Base-by-base conservation (phyloP, 64 coral and sea anemone genomes). In the Pocillopora verrucosa region DNA sequence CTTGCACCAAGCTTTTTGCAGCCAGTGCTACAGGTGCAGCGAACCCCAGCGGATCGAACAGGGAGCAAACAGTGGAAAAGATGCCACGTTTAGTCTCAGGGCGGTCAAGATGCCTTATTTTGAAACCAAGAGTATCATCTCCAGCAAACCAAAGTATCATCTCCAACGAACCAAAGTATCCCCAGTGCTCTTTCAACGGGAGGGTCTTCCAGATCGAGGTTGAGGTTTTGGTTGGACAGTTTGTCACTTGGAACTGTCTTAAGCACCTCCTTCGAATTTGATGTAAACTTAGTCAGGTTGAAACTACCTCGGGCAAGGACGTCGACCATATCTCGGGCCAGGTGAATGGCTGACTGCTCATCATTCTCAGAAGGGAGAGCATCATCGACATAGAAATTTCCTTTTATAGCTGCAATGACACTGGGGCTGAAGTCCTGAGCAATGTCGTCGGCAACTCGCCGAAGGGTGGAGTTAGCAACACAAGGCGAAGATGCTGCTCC, bases 351-450 rank as follows among this genome's bases (percentile, higher is more conserved):
- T 64, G 61, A 64, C 61, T 64, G 61, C 61, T 64, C 61, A 64
- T 64, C 13, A 64, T 19, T 64, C 61, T 64, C 61, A 64, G 61
- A 64, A 64, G 61, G 61, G 11, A 64, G 61, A 64, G 34, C 86
- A 72, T 88, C 91, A 35, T 93, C 92, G 12, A 89, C 92, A 61
- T 89, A 93, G 75, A 94, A 94, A 60, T 94, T 88, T 36, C 36
- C 36, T n/a, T 77, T 75, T 9, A 91, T 45, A 22, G 81, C 82
- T 86, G 68, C 51, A 67, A 86, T 56, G 25, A 74, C 74, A 25
- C 34, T 83, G 17, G 51, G 73, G 56, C 57, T 77, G 38, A 76
- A 94, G 34, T 89, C 86, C 59, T 85, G 34, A 20, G 87, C 87
- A 73, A 89, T 94, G 67, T 94, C 87, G 70, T 76, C 57, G 81